These are phyloP conservation scores for Onychomys leucogaster DNA, from an alignment of 2,797 vertebrate species.

Conservation along the genomic window DNA sequence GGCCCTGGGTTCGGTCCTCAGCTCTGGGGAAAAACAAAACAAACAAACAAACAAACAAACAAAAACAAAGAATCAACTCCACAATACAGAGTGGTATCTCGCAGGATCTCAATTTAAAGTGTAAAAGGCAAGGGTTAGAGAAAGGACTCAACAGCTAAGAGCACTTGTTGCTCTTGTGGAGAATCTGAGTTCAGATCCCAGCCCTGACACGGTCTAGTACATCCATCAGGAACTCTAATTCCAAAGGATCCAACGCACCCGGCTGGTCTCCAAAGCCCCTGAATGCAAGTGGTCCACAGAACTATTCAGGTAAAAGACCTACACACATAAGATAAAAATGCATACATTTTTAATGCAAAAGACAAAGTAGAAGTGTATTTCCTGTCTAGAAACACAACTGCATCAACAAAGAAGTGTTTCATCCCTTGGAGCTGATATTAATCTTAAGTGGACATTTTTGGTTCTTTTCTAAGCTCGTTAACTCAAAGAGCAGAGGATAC, in stretches of 20 bases:
- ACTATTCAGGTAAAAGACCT: background rate
- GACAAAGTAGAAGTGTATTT: background rate
- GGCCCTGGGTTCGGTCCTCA: too few species aligned
- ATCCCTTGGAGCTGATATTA: conserved; percentile 18
- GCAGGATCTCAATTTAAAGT: conserved; percentile 44
- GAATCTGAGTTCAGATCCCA: background rate
- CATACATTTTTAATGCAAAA: background rate
- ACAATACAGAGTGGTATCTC: background rate
- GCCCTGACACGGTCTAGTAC: background rate
- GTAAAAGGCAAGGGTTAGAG: background rate
- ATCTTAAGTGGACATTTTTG: background rate
- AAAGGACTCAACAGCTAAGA: background rate
- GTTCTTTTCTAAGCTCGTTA: conserved; percentile 12
- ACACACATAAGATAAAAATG: background rate
- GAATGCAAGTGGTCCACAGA: background rate
- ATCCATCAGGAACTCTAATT: too few species aligned
- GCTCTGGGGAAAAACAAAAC: too few species aligned
- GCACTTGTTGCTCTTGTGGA: background rate
- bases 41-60: too few species aligned
- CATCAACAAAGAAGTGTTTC: background rate
- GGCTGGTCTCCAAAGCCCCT: background rate
- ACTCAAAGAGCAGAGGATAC: background rate
- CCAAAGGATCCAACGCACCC: background rate
- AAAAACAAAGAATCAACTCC: background rate
- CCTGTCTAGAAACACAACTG: background rate